Base-by-base conservation (phyloP, 2,797 vertebrate species). In the Pipistrellus kuhlii region DNA sequence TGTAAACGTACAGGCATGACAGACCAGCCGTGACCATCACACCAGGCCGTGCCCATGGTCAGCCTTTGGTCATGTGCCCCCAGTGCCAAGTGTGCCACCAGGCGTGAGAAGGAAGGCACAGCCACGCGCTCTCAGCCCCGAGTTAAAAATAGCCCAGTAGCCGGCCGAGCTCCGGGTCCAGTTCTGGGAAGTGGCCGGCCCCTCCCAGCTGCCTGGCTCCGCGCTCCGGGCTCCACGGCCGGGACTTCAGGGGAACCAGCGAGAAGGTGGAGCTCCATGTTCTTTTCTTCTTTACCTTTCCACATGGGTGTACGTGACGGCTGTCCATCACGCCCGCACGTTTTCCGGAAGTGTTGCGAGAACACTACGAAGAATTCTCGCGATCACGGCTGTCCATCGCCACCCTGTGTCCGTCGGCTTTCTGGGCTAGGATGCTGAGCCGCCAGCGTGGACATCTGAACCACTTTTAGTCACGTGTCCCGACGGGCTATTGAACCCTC, bases 311-410 rank as follows among this genome's bases (percentile, higher is more conserved):
- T 14, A 14, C 27, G 38, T 41, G 38, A 41, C 1, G 38, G 38
- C 38, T 41, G 38, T 41, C 38, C 38, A 41, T 41, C 38, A 41
- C 38, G 38, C 38, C 38, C 38, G 38, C 6, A 7, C 6, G 38
- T 41, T 41, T 44, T 44, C 14, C 51, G 44, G 75, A 55, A 77
- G 15, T 11, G 64, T 3, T n/a, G 41, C 2, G 2, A 68, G 62
- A 38, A 8, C 2, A 44, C 23, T 7, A 8, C 51, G 2, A 32
- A 90, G 78, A 32, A 32, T 2, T 4, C 35, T 41, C 27, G 0
- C 11, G 2, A 2, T 14, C 21, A 0, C 55, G 9, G 30, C 0
- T 20, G 41, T 2, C 83, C 4, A 0, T 4, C 17, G 14, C 15
- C 35, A 51, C 20, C n/a, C 35, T 3, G 8, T 9, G 62, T 35